Conservation (phyloP, 2,797 vertebrate genomes). For the Sylvilagus floridanus region DNA sequence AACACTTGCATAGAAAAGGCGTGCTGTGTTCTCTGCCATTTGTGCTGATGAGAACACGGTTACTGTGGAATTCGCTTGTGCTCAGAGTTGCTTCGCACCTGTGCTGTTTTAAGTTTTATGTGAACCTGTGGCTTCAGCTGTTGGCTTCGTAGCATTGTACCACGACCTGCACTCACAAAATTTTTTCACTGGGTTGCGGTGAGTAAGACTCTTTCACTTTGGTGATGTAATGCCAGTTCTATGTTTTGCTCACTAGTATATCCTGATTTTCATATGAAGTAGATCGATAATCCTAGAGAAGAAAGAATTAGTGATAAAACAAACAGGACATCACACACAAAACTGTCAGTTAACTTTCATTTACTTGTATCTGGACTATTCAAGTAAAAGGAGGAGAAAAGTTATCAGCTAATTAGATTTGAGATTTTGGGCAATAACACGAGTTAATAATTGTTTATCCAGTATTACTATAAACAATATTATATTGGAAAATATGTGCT, state of each 20-base stretch:
- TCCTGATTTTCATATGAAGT: constrained; percentile 76
- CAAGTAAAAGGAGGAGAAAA: constrained; percentile 17
- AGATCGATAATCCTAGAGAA: constrained; percentile 74
- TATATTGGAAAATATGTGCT: background rate
- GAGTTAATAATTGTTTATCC: background rate
- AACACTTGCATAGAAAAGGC: background rate
- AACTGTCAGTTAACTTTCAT: constrained; percentile 10
- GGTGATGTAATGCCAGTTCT: constrained; percentile 75
- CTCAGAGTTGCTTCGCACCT: background rate
- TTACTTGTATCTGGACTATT: background rate
- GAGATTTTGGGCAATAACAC: constrained; percentile 5
- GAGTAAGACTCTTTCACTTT: constrained; percentile 80
- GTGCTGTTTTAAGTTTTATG: background rate
- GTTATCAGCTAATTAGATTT: constrained; percentile 6
- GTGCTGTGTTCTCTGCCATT: background rate
- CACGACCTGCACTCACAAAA: background rate
- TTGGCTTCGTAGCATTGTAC: background rate
- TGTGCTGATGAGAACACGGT: background rate
- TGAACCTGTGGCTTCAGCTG: background rate
- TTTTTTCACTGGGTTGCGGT: constrained; percentile 56
- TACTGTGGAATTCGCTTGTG: background rate
- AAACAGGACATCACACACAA: constrained; percentile 38
- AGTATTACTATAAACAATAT: background rate
- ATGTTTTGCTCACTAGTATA: constrained; percentile 78
- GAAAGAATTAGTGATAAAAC: constrained; percentile 71